Evolutionary conservation across 1,140 invertebrate species (phyloP), one percentile per base, ranked within the genome.

Genomic region (Drosophila grimshawi): DNA sequence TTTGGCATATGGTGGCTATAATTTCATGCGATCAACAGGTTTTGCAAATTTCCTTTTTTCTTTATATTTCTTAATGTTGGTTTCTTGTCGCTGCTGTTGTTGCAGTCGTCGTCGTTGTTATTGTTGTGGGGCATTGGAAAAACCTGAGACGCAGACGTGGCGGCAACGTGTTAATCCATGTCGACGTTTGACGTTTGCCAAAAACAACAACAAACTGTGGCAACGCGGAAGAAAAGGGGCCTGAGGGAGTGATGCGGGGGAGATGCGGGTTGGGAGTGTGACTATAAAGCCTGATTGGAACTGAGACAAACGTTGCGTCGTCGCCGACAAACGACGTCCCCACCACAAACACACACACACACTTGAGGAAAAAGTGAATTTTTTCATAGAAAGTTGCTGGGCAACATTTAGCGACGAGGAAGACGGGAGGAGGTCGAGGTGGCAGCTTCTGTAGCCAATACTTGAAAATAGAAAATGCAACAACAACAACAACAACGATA

Each of bases 311-410:
- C 56, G 45, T 37, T 43, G 45, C 35, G 43, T 3, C 35, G 60
- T 35, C 45, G 64, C n/a, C 41, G 49, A 10, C 19, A 19, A 19
- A 19, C 43, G 45, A 48, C 46, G 65, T 67, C 57, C 64, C 19
- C 19, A 19, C 19, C 19, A 19, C 19, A 41, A 2, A 4, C 39
- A 43, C 10, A 43, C 10, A n/a, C 57, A 66, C 62, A 73, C 67
- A 66, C 64, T 67, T 57, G 77, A 72, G 83, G 85, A 88, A 88
- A 88, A 88, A 88, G 85, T 88, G 86, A 88, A 88, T 88, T 88
- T 88, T 88, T 88, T 88, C 85, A 88, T 88, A 88, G 85, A 88
- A 88, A 88, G 85, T 88, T 88, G 85, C 79, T 88, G 70, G 85
- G 80, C 85, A 89, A 85, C 85, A 89, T 88, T 89, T 83, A 19